Conservation (phyloP, 2,113 vertebrate genomes). For the Nothobranchius furzeri region DNA sequence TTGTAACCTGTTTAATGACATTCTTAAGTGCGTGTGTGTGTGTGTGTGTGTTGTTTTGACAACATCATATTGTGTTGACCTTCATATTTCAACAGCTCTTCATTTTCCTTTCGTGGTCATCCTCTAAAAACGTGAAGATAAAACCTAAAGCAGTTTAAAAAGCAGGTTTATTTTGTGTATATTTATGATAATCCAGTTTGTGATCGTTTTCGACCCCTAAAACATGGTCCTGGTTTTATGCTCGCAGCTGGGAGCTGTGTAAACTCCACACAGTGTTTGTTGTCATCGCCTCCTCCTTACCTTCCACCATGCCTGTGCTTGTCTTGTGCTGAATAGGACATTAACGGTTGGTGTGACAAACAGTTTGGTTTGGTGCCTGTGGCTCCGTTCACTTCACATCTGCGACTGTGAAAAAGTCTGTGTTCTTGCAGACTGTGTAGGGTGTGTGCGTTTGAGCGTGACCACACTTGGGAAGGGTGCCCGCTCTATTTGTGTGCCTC, state of each 20-base stretch:
- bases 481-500: constrained; percentile 71
- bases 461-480: constrained; percentile 70
- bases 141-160: not conserved
- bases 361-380: constrained; percentile 3
- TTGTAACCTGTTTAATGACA: constrained; percentile 45
- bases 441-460: constrained; percentile 66
- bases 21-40: constrained; percentile 15
- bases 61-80: not conserved
- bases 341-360: constrained; percentile 16
- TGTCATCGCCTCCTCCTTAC: constrained; percentile 39
- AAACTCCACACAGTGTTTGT: constrained; percentile 20
- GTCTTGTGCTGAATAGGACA: constrained; percentile 29
- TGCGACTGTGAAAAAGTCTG: constrained; percentile 44
- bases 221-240: constrained; percentile 3
- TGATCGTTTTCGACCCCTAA: constrained; percentile 12
- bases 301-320: constrained; percentile 27
- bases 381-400: constrained; percentile 54
- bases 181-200: constrained; percentile 23
- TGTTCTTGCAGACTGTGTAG: constrained; percentile 52
- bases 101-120: constrained; percentile 8
- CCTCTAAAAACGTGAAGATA: not conserved
- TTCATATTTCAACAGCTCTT: not conserved
- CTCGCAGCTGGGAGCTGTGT: constrained; percentile 31
- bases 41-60: constrained; percentile 1
- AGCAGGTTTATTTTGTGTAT: constrained; percentile 38